These are phyloP conservation scores for Ophion costatus DNA, from an alignment of 2,888 invertebrate genomes.

Conservation along the genomic window DNA sequence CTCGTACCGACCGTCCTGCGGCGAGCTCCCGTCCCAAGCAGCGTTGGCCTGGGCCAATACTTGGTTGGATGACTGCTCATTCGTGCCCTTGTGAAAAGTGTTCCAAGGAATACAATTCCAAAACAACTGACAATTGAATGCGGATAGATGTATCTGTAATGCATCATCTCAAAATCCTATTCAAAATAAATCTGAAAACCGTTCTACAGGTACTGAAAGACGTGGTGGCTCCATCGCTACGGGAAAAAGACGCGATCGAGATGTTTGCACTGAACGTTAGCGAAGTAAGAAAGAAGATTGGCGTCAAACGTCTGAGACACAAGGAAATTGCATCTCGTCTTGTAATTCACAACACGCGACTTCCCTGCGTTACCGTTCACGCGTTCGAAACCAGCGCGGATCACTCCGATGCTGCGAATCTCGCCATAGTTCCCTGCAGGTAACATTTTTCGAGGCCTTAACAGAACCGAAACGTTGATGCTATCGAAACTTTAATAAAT, in stretches of 20 bases:
- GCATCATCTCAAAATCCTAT: not conserved
- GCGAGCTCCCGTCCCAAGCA: no score
- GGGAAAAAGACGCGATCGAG: slow-evolving; percentile 62
- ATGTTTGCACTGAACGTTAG: slow-evolving; percentile 60
- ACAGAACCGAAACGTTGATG: no score
- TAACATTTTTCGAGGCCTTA: not conserved
- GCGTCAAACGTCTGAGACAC: slow-evolving; percentile 66
- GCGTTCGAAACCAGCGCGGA: slow-evolving; percentile 65
- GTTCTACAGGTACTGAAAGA: slow-evolving; percentile 64
- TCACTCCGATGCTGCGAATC: slow-evolving; percentile 45
- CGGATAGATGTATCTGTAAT: not conserved
- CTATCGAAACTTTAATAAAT: no score
- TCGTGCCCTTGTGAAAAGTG: not conserved
- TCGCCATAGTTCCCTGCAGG: slow-evolving; percentile 59
- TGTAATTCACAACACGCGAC: slow-evolving; percentile 69
- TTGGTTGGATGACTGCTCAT: no score
- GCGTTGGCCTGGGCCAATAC: no score
- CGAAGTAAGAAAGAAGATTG: slow-evolving; percentile 64
- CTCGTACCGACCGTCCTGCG: no score
- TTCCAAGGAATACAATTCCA: not conserved
- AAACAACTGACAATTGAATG: not conserved
- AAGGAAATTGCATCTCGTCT: slow-evolving; percentile 69
- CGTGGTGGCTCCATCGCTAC: slow-evolving; percentile 59
- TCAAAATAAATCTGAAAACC: not conserved
- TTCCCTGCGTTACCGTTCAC: slow-evolving; percentile 69